Evolutionary conservation across 2,113 vertebrate genomes (phyloP), one percentile per base, ranked within the genome.

Genomic region (Semnornis frantzii): DNA sequence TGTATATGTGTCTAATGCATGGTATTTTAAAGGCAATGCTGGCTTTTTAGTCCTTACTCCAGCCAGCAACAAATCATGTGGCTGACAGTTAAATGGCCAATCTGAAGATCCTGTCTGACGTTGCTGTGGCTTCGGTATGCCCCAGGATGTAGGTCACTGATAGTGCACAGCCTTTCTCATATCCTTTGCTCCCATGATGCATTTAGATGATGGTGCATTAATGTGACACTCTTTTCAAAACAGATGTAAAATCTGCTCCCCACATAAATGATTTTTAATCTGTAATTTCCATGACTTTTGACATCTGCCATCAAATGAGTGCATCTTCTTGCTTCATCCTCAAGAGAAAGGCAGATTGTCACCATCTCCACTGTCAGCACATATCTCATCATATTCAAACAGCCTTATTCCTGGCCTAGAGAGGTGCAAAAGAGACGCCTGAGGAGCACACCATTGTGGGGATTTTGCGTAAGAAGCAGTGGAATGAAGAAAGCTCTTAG

Each of bases 61-160:
- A 88, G 74, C 80, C 87, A 86, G 55, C 70, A 76, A 88, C 89
- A 92, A 91, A 82, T 95, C 82, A 73, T 76, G 66, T 33, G 54
- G 70, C 34, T 96, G 95, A 96, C 96, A 95, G 93, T 69, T 97
- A 95, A 95, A 96, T 86, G 80, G 90, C 90, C 73, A 63, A 44
- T 88, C 87, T 88, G 87, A 90, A 93, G 87, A 95, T 88, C 30
- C 28, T 86, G 62, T 58, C 85, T 94, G 95, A 96, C 17, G 12
- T 82, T 60, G 82, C 88, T 59, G 85, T 86, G 80, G 85, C 80
- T 93, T 92, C 78, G 58, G 73, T 48, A 7, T 90, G 93, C 96
- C 94, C 90, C 55, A 0, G 94, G 94, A 95, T 95, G 94, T 97
- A 96, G 96, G 96, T 96, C 94, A 94, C 82, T 31, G 58, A 39